phyloP scores from a whole-genome alignment of 2,797 vertebrate species.

The Mallotus villosus region DNA sequence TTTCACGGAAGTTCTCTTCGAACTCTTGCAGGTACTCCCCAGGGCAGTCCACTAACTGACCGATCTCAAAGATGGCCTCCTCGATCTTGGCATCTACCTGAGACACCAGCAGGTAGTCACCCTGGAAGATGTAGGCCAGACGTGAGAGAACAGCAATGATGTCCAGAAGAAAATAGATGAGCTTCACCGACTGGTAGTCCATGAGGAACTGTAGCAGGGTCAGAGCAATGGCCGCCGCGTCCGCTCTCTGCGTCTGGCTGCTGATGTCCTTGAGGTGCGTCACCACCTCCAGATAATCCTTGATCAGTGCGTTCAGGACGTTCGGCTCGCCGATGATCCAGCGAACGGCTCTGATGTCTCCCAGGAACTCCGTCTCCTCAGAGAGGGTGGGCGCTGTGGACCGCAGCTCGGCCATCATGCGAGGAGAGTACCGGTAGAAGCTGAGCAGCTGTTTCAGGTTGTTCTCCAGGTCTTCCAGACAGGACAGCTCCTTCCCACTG shows the following conservation, averaged over 20 bases:
- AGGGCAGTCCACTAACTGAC: conserved; percentile 85
- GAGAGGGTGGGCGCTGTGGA: conserved; percentile 88
- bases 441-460: conserved; percentile 94
- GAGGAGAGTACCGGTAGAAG: conserved; percentile 94
- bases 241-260: conserved; percentile 88
- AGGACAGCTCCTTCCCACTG: conserved; percentile 92
- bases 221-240: conserved; percentile 90
- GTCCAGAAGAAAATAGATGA: conserved; percentile 96
- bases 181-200: conserved; percentile 95
- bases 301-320: conserved; percentile 92
- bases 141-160: conserved; percentile 91
- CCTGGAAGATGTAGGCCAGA: conserved; percentile 91
- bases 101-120: conserved; percentile 87
- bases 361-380: conserved; percentile 92
- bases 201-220: conserved; percentile 93
- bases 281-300: conserved; percentile 95
- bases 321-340: conserved; percentile 97
- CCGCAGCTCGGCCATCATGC: conserved; percentile 89
- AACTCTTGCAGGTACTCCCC: conserved; percentile 96
- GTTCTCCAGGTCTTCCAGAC: conserved; percentile 94
- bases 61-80: conserved; percentile 92
- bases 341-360: conserved; percentile 89
- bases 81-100: conserved; percentile 91
- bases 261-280: conserved; percentile 94
- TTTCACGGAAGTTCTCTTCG: conserved; percentile 93